Conservation (phyloP, 2,113 vertebrate genomes). For the Oncorhynchus mykiss region DNA sequence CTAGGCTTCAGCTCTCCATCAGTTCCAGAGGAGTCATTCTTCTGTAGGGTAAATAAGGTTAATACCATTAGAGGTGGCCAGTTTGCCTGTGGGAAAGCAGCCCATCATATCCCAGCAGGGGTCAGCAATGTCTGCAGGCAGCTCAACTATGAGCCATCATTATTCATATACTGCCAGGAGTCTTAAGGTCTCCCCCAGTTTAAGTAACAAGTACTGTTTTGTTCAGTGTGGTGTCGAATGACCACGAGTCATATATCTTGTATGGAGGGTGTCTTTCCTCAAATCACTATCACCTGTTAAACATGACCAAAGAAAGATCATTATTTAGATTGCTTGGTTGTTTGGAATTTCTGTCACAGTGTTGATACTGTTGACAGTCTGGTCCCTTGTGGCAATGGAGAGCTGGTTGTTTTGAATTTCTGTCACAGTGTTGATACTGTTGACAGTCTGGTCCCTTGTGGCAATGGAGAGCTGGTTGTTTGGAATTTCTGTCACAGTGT, state of each 20-base stretch:
- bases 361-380: background rate
- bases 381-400: background rate
- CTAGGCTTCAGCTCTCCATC: constrained; percentile 4
- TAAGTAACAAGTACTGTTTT: constrained; percentile 44
- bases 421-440: background rate
- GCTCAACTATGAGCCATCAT: constrained; percentile 29
- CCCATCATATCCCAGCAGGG: constrained; percentile 16
- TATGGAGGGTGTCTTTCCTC: constrained; percentile 12
- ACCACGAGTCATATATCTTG: constrained; percentile 2
- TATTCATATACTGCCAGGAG: constrained; percentile 31
- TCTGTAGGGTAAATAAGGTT: background rate
- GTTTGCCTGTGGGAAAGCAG: constrained; percentile 23
- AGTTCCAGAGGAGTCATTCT: background rate
- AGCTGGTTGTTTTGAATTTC: background rate
- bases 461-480: background rate
- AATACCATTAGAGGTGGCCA: background rate
- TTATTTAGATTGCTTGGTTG: background rate
- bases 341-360: background rate
- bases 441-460: background rate
- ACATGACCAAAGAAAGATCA: background rate
- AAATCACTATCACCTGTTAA: background rate
- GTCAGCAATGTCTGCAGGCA: constrained; percentile 7
- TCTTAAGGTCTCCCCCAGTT: constrained; percentile 29
- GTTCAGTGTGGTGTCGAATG: constrained; percentile 15
- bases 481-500: background rate